phyloP scores from a whole-genome alignment of 1,140 invertebrate genomes.

The Hyphantria cunea region DNA sequence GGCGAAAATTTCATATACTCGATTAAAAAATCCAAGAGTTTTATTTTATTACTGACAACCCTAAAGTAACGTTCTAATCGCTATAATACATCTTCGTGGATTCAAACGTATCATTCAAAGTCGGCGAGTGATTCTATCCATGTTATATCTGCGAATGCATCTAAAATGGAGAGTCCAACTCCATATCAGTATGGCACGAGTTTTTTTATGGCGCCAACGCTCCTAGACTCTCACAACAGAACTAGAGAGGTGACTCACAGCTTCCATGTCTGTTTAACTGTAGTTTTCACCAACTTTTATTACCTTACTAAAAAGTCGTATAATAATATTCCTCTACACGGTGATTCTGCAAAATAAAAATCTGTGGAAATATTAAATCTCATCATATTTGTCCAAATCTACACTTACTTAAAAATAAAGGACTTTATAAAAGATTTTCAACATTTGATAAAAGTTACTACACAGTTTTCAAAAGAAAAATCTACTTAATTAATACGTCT shows the following conservation, averaged over 20 bases:
- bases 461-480: too few relatives aligned
- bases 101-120: constrained; percentile 40
- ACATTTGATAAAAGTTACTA: too few relatives aligned
- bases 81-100: constrained; percentile 30
- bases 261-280: constrained; percentile 53
- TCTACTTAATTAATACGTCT: too few relatives aligned
- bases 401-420: too few relatives aligned
- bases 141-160: constrained; percentile 26
- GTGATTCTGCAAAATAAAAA: too few relatives aligned
- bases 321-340: too few relatives aligned
- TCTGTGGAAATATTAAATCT: too few relatives aligned
- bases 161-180: constrained; percentile 26
- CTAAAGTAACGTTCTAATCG: constrained; percentile 38
- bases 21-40: too few relatives aligned
- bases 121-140: constrained; percentile 24
- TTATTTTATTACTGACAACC: constrained; percentile 23
- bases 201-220: constrained; percentile 34
- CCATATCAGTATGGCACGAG: constrained; percentile 26
- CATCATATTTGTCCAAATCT: too few relatives aligned
- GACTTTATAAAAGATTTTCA: too few relatives aligned
- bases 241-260: constrained; percentile 39
- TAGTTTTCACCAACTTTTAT: constrained; percentile 40
- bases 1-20: too few relatives aligned
- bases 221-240: not conserved
- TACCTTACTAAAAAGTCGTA: too few relatives aligned